phyloP scores from a whole-genome alignment of 1,140 invertebrate genomes.

The Pentalonia nigronervosa region DNA sequence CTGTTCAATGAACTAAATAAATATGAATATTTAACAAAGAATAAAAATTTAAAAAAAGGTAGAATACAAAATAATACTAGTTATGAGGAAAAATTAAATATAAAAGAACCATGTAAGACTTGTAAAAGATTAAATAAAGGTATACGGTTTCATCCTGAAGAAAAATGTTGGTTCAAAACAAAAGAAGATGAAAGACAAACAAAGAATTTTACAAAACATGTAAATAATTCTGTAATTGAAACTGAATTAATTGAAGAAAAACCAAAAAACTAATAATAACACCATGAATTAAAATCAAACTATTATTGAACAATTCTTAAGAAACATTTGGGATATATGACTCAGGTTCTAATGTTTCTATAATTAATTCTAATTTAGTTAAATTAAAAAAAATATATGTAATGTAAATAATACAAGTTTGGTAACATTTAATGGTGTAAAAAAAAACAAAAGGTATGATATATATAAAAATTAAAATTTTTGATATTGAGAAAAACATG shows the following conservation, averaged over 20 bases:
- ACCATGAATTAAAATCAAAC: slow-evolving; percentile 52
- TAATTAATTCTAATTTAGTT: slow-evolving; percentile 49
- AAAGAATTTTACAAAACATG: neutral
- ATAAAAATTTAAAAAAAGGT: no score
- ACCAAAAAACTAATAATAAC: slow-evolving; percentile 51
- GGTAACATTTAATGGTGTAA: slow-evolving; percentile 61
- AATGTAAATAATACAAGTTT: slow-evolving; percentile 58
- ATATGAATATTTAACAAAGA: no score
- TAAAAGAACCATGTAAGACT: neutral
- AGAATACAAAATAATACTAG: neutral
- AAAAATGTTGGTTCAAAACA: slow-evolving; percentile 61
- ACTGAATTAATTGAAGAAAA: neutral
- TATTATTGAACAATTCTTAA: slow-evolving; percentile 34
- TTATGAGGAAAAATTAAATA: neutral
- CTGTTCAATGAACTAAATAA: no score
- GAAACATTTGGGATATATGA: slow-evolving; percentile 52
- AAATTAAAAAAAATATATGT: slow-evolving; percentile 22
- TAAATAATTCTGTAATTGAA: slow-evolving; percentile 14
- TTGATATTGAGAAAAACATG: no score
- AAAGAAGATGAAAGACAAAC: slow-evolving; percentile 55
- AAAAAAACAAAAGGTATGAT: no score
- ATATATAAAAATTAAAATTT: no score
- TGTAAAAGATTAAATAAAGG: slow-evolving; percentile 60
- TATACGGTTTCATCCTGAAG: slow-evolving; percentile 59
- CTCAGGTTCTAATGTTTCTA: slow-evolving; percentile 57